Percentiles rank a stretch among this genome's conserved stretches.
Conservation (phyloP, 2,797 vertebrate genomes). For the Rachycentron canadum region DNA sequence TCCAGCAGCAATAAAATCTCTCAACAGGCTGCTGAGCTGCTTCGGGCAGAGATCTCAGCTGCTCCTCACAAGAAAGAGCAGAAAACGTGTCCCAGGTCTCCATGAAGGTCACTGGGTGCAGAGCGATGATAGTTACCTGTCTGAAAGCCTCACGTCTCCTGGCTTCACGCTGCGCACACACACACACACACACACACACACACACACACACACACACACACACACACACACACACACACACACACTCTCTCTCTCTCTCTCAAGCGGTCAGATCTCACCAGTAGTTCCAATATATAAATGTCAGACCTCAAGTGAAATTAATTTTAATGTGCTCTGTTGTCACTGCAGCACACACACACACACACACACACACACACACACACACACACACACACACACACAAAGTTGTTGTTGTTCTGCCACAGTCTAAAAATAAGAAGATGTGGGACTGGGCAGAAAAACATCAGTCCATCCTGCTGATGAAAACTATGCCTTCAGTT, state of each 20-base stretch:
- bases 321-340: conserved; percentile 44
- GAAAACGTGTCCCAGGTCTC: not conserved
- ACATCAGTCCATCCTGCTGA: no score
- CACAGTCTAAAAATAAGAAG: no score
- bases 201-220: not conserved
- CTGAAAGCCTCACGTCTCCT: not conserved
- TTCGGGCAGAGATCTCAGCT: not conserved
- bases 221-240: conserved; percentile 25
- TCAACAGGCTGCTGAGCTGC: not conserved
- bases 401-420: no score
- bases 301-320: conserved; percentile 64
- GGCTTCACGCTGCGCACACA: conserved; percentile 1
- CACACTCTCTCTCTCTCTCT: not conserved
- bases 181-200: conserved; percentile 24
- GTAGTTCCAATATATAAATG: conserved; percentile 55
- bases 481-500: no score
- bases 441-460: no score
- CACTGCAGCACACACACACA: conserved; percentile 15
- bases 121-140: not conserved
- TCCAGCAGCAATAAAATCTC: not conserved
- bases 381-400: not conserved
- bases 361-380: conserved; percentile 12
- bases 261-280: conserved; percentile 32
- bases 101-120: not conserved
- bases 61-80: not conserved